These are phyloP conservation scores for Scolopax rusticola DNA, from an alignment of 2,797 vertebrate genomes.

Conservation along the genomic window DNA sequence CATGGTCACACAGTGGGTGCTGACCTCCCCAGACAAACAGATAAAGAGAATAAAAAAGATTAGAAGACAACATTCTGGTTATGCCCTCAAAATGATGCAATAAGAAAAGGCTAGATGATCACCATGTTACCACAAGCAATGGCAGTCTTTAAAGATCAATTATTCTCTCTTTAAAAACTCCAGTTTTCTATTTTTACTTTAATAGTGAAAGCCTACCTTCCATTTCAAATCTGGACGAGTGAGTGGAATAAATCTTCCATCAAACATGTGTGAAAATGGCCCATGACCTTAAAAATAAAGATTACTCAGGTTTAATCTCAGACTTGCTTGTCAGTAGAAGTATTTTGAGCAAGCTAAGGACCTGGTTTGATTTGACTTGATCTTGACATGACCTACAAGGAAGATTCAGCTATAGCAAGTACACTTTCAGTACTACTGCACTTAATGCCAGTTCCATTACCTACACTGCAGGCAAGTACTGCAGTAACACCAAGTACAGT, in stretches of 20 bases:
- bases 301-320: background rate
- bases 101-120: background rate
- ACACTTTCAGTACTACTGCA: background rate
- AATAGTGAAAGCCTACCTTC: slow-evolving; percentile 82
- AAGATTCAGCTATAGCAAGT: background rate
- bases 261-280: slow-evolving; percentile 97
- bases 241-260: slow-evolving; percentile 91
- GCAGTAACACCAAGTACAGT: background rate
- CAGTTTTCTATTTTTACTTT: background rate
- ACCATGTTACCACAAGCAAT: background rate
- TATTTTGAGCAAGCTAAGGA: background rate
- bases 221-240: slow-evolving; percentile 81
- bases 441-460: background rate
- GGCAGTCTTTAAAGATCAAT: background rate
- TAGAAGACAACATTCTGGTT: background rate
- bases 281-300: slow-evolving; percentile 89
- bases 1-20: rapidly evolving
- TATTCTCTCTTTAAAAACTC: background rate
- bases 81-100: background rate
- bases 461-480: background rate
- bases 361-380: background rate
- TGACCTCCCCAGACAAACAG: background rate
- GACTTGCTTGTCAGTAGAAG: background rate
- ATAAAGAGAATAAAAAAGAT: background rate
- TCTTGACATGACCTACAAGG: background rate